A percentile compares a stretch with the other conserved stretches of the same genome.
Conservation (phyloP, 1,140 invertebrate species). For the Eriosoma lanigerum region DNA sequence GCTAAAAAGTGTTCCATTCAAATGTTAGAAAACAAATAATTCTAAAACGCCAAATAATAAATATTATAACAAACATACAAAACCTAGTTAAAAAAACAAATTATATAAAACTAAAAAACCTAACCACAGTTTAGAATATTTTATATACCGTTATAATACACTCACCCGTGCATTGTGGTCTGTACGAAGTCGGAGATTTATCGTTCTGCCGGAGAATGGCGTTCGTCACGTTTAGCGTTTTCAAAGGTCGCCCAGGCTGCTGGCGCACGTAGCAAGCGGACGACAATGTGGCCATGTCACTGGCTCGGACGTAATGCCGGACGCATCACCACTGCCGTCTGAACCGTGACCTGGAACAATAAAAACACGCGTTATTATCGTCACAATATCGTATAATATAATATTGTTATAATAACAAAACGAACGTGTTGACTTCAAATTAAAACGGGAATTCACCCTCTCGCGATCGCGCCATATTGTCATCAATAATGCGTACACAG, state of each 20-base stretch:
- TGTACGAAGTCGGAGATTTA: constrained; percentile 3
- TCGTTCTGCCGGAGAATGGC: constrained; percentile 39
- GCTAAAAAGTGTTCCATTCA: too few relatives aligned
- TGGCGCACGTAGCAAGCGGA: constrained; percentile 35
- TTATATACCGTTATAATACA: too few relatives aligned
- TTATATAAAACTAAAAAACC: too few relatives aligned
- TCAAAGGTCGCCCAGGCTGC: constrained; percentile 31
- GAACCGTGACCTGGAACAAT: constrained; percentile 13
- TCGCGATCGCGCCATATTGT: background rate
- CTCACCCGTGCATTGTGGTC: constrained; percentile 41
- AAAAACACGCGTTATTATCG: background rate
- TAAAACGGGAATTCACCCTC: background rate
- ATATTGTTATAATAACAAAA: background rate
- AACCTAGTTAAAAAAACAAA: too few relatives aligned
- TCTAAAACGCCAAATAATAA: too few relatives aligned
- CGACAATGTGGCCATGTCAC: constrained; percentile 42
- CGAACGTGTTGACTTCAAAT: background rate
- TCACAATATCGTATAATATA: background rate
- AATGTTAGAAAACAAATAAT: too few relatives aligned
- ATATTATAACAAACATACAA: too few relatives aligned
- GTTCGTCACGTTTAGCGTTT: constrained; percentile 47
- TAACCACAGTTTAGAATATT: too few relatives aligned
- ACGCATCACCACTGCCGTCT: constrained; percentile 20
- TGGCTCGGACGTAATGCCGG: background rate
- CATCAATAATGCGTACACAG: too few relatives aligned